Evolutionary conservation across 2,888 invertebrate species (phyloP), one percentile per base, ranked within the genome.

Genomic region (Pemphredon lugubris): DNA sequence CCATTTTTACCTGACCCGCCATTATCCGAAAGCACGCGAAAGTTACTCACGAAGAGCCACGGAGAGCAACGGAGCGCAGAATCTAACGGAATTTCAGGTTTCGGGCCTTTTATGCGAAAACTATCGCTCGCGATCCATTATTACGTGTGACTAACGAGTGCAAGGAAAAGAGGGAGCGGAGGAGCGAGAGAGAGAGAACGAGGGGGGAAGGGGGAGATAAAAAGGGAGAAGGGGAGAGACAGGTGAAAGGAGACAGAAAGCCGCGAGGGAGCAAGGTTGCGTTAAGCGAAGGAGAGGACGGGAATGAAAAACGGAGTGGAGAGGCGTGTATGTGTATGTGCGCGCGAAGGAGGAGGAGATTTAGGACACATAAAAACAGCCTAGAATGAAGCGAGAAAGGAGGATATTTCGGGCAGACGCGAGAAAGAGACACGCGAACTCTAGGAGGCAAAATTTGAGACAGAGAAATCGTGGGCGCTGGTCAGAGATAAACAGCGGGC

Each of bases 51-150:
- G 37, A 37, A n/a, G 11, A 37, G 20, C 3, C 40, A 11, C 40
- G 21, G 26, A 7, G 47, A 26, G 23, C 64, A 58, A 1, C 44
- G 9, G 50, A 58, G 6, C 59, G 64, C 14, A 16, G 23, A 65
- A 51, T 44, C 34, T 50, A 54, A 67, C 55, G 55, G 63, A 63
- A 57, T 67, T 26, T 50, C 48, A 40, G 16, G 11, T 54, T 54
- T 32, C 30, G 44, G 5, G 37, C 14, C 50, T 55, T 51, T 50
- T 63, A 50, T 37, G 55, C 50, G 63, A 45, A 51, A 55, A 45
- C 42, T 63, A 51, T 67, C 55, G 39, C 14, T 50, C 20, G 42
- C 37, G 55, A 50, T 30, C 63, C 55, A 67, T 55, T 67, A 67
- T 67, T 67, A 67, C 50, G 21, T 32, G 63, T 16, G 48, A 50